Evolutionary conservation across 2,888 invertebrate species (phyloP).

Genomic region (Athetis lepigone): DNA sequence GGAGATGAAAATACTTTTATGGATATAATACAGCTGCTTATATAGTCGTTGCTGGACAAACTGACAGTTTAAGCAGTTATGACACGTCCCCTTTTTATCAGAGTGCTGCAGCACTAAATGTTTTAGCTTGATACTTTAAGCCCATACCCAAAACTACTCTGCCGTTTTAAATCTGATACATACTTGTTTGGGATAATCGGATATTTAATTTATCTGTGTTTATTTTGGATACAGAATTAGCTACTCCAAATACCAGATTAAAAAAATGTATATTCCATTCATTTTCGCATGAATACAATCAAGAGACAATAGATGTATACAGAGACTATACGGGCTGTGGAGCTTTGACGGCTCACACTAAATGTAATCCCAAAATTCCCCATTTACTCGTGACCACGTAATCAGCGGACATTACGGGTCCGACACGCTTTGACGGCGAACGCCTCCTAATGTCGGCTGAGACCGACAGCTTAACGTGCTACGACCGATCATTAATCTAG

Average conservation of each 20-base stretch:
- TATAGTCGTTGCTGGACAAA: neutral
- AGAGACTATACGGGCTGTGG: neutral
- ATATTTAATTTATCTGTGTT: neutral
- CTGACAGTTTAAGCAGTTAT: conserved; percentile 40
- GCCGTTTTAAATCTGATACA: neutral
- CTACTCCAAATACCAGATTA: neutral
- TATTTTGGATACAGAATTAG: neutral
- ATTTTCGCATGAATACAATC: conserved; percentile 18
- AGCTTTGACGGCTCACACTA: conserved; percentile 47
- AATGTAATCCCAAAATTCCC: conserved; percentile 57
- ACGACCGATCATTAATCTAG: conserved; percentile 63
- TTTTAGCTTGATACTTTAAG: conserved; percentile 27
- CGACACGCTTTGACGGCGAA: conserved; percentile 57
- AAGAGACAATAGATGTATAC: conserved; percentile 27
- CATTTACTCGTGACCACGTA: conserved; percentile 55
- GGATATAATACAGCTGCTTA: conserved; percentile 16
- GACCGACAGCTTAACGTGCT: conserved; percentile 60
- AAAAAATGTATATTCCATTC: neutral
- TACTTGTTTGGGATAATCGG: neutral
- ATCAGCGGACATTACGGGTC: conserved; percentile 57
- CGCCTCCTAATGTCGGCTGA: conserved; percentile 60
- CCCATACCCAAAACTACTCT: conserved; percentile 3
- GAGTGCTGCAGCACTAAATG: conserved; percentile 30
- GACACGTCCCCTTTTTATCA: conserved; percentile 36
- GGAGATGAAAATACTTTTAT: conserved; percentile 28